These are phyloP conservation scores for Drosophila prostipennis DNA, from an alignment of 2,888 invertebrate genomes.

Conservation along the genomic window DNA sequence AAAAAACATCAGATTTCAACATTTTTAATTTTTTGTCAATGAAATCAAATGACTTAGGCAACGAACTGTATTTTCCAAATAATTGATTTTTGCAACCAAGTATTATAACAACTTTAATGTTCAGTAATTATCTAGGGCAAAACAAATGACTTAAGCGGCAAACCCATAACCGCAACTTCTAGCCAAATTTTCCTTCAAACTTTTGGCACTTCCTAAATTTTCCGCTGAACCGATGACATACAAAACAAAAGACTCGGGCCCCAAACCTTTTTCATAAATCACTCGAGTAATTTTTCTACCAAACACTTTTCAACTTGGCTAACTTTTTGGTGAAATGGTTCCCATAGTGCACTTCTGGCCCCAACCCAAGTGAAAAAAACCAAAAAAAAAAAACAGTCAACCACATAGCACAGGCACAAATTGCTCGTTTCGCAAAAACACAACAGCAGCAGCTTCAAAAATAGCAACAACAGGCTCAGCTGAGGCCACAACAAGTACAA, in stretches of 20 bases:
- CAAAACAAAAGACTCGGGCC: conserved; percentile 6
- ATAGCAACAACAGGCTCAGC: conserved; percentile 34
- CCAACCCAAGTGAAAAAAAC: conserved; percentile 34
- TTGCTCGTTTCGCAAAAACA: conserved; percentile 68
- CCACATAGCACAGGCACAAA: conserved; percentile 61
- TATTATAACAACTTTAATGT: background rate
- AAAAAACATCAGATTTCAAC: no score
- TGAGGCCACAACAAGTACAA: conserved; percentile 58
- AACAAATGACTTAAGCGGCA: background rate
- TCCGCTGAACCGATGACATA: conserved; percentile 3
- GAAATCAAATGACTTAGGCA: conserved; percentile 65
- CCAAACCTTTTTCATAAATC: conserved; percentile 40
- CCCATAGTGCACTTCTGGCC: conserved; percentile 62
- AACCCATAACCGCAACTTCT: background rate
- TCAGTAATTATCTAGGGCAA: background rate
- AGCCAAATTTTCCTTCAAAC: background rate
- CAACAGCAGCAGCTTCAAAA: conserved; percentile 30
- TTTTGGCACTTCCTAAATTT: conserved; percentile 3
- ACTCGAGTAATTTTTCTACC: conserved; percentile 37
- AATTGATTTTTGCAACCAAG: no score
- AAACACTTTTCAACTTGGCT: conserved; percentile 32
- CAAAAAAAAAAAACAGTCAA: conserved; percentile 30
- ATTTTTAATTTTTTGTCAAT: background rate
- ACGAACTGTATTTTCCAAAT: conserved; percentile 50
- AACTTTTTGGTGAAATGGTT: conserved; percentile 67